Conservation (phyloP, 2,113 vertebrate genomes). For the Rhizomys pruinosus region DNA sequence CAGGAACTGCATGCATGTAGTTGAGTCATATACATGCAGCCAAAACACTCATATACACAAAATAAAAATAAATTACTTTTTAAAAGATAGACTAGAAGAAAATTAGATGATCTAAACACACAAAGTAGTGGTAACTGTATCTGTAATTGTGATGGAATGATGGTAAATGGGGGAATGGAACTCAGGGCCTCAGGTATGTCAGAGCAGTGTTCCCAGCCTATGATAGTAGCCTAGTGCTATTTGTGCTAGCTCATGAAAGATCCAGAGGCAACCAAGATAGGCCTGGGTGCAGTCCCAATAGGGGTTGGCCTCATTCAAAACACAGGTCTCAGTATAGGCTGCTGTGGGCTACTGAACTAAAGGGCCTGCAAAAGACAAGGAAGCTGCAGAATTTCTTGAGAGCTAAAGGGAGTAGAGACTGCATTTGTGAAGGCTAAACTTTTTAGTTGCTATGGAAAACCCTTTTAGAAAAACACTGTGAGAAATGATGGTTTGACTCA, state of each 20-base stretch:
- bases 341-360: slow-evolving; percentile 5
- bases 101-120: slow-evolving; percentile 4
- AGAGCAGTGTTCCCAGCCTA: not conserved
- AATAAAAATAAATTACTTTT: too few species aligned
- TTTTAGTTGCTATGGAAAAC: not conserved
- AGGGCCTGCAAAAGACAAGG: not conserved
- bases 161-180: not conserved
- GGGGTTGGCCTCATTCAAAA: not conserved
- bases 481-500: slow-evolving; percentile 4
- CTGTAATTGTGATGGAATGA: slow-evolving; percentile 10
- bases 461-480: slow-evolving; percentile 45
- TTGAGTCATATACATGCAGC: too few species aligned
- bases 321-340: not conserved
- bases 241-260: not conserved
- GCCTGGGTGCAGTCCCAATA: not conserved
- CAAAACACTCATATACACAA: too few species aligned
- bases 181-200: not conserved
- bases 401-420: not conserved
- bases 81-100: not conserved
- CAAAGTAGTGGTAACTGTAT: not conserved
- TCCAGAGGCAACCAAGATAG: not conserved
- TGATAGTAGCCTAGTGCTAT: not conserved
- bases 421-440: slow-evolving; percentile 21
- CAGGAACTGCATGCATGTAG: too few species aligned
- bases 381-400: slow-evolving; percentile 5